phyloP scores from a whole-genome alignment of 2,888 invertebrate genomes.

The Aporophyla nigra region DNA sequence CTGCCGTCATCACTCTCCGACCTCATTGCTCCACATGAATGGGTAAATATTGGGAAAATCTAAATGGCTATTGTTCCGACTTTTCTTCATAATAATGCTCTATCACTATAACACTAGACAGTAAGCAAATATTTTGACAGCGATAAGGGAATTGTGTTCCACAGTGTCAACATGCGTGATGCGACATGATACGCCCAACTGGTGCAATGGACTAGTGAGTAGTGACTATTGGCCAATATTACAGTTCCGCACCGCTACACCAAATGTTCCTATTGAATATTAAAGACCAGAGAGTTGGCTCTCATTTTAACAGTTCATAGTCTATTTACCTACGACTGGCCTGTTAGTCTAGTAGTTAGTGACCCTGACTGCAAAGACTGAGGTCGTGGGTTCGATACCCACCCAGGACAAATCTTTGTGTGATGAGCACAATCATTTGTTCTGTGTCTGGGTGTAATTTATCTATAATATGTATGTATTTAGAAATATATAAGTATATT shows the following conservation, averaged over 20 bases:
- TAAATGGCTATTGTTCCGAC: background rate
- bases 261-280: background rate
- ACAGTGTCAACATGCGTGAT: slow-evolving; percentile 36
- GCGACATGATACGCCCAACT: slow-evolving; percentile 24
- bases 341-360: too few species aligned
- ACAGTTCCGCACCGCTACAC: background rate
- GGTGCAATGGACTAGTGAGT: slow-evolving; percentile 34
- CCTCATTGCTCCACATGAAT: background rate
- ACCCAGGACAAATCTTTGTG: too few species aligned
- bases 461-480: too few species aligned
- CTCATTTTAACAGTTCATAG: background rate
- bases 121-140: slow-evolving; percentile 33
- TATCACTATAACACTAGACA: background rate
- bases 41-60: background rate
- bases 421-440: too few species aligned
- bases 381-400: too few species aligned
- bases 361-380: too few species aligned
- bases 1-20: background rate
- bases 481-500: too few species aligned
- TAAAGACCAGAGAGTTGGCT: background rate
- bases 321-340: too few species aligned
- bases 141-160: slow-evolving; percentile 33
- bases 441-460: too few species aligned
- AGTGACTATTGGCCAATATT: slow-evolving; percentile 26
- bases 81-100: background rate